Percentiles rank a stretch among this genome's conserved stretches.
These are phyloP conservation scores for Drosophila ogumai DNA, from an alignment of 1,140 invertebrate species.

Conservation along the genomic window DNA sequence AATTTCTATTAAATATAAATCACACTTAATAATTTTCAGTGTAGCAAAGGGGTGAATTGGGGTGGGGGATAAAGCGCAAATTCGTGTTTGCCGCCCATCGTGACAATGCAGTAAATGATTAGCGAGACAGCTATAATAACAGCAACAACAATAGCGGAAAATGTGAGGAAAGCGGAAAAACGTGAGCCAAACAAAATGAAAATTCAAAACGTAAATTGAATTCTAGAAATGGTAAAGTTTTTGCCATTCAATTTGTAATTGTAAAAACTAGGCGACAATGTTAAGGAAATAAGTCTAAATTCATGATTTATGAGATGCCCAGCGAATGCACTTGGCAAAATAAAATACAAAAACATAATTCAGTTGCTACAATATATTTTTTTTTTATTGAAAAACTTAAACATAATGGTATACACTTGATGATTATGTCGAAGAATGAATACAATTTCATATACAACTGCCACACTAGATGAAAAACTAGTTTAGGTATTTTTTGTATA, in stretches of 20 bases:
- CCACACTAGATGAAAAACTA: not conserved
- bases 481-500: not conserved
- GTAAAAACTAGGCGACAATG: constrained; percentile 25
- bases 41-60: not conserved
- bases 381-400: constrained; percentile 20
- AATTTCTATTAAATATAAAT: not conserved
- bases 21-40: not conserved
- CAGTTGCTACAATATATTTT: not conserved
- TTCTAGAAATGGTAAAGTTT: constrained; percentile 18
- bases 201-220: constrained; percentile 35
- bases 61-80: constrained; percentile 21
- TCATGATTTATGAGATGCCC: constrained; percentile 1
- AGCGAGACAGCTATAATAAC: constrained; percentile 42
- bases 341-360: constrained; percentile 1
- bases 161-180: constrained; percentile 25
- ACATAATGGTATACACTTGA: not conserved
- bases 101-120: constrained; percentile 61
- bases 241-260: constrained; percentile 24
- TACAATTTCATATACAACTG: too few relatives aligned
- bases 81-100: constrained; percentile 50
- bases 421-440: not conserved
- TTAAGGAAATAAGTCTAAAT: constrained; percentile 2
- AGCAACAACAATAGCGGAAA: constrained; percentile 2
- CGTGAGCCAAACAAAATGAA: constrained; percentile 9
- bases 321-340: not conserved